These are phyloP conservation scores for Sceloporus tristichus DNA, from an alignment of 2,113 vertebrate species.

Conservation along the genomic window DNA sequence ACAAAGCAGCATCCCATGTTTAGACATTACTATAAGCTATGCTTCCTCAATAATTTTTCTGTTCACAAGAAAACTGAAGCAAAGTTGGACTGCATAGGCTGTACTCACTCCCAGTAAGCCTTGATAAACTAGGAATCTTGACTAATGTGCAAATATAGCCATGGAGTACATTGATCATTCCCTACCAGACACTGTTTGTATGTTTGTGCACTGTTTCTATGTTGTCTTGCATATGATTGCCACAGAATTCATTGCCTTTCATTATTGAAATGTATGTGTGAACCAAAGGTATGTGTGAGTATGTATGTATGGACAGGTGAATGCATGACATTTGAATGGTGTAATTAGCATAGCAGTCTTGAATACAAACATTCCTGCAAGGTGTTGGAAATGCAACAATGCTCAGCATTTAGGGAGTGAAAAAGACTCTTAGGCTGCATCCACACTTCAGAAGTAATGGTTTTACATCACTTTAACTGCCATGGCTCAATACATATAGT, in stretches of 20 bases:
- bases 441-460: too few relatives aligned
- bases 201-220: too few relatives aligned
- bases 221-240: background rate
- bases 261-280: too few relatives aligned
- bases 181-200: background rate
- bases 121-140: background rate
- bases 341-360: background rate
- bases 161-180: background rate
- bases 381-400: background rate
- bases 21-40: background rate
- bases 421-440: too few relatives aligned
- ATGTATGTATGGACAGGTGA: too few relatives aligned
- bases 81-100: background rate
- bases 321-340: background rate
- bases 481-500: too few relatives aligned
- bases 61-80: background rate
- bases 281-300: too few relatives aligned
- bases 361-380: background rate
- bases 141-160: background rate
- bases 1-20: background rate
- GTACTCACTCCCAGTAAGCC: background rate
- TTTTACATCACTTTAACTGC: too few relatives aligned
- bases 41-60: background rate
- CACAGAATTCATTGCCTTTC: background rate
- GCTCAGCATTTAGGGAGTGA: too few relatives aligned